A percentile compares a stretch with the other conserved stretches of the same genome.
phyloP scores from a whole-genome alignment of 2,113 vertebrate species.

The Pollachius pollachius region DNA sequence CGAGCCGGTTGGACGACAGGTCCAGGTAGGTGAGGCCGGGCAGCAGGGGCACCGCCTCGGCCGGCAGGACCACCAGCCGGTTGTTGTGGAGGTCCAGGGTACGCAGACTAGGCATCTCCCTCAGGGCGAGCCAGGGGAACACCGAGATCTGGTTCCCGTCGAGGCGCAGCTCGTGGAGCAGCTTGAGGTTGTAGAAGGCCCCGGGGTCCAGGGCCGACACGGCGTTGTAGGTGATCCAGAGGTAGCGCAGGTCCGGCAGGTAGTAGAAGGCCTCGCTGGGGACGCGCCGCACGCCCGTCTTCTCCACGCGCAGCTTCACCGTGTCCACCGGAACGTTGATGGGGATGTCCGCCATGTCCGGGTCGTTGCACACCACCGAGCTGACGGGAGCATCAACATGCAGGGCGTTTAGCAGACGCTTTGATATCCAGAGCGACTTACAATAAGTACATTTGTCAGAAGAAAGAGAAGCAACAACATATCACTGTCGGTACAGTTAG shows the following conservation, averaged over 20 bases:
- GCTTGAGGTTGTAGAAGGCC: slow-evolving; percentile 93
- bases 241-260: slow-evolving; percentile 85
- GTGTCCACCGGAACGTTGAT: slow-evolving; percentile 89
- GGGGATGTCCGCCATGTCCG: slow-evolving; percentile 91
- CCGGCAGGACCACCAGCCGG: slow-evolving; percentile 76
- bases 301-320: slow-evolving; percentile 90
- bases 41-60: slow-evolving; percentile 78
- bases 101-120: slow-evolving; percentile 84
- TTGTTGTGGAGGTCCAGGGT: slow-evolving; percentile 94
- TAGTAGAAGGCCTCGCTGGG: slow-evolving; percentile 95
- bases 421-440: no score
- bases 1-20: slow-evolving; percentile 92
- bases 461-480: no score
- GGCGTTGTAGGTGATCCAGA: slow-evolving; percentile 93
- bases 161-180: slow-evolving; percentile 88
- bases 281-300: slow-evolving; percentile 81
- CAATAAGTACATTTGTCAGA: no score
- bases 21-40: slow-evolving; percentile 89
- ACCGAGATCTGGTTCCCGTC: slow-evolving; percentile 85
- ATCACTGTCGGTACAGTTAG: no score
- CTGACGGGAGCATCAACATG: slow-evolving; percentile 57
- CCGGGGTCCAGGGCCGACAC: slow-evolving; percentile 80
- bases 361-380: slow-evolving; percentile 90
- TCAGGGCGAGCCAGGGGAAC: slow-evolving; percentile 92
- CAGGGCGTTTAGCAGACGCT: no score